phyloP scores from a whole-genome alignment of 2,888 invertebrate species.

The Conchocele bisecta region DNA sequence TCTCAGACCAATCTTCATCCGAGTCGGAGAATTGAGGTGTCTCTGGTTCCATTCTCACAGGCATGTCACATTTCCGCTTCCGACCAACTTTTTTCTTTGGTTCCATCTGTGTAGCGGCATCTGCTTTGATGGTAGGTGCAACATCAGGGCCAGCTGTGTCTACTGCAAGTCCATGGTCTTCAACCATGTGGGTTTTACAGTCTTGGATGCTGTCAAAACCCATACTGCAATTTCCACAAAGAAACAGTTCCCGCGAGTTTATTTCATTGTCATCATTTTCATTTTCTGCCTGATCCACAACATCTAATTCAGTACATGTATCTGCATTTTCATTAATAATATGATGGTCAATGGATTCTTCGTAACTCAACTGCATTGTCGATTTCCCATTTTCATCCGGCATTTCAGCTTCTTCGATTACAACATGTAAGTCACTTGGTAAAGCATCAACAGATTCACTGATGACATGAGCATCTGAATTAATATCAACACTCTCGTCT shows the following conservation, averaged over 20 bases:
- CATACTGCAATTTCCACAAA: conserved; percentile 81
- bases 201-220: conserved; percentile 80
- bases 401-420: too few relatives aligned
- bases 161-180: conserved; percentile 65
- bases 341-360: too few relatives aligned
- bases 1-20: conserved; percentile 66
- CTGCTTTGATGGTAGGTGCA: conserved; percentile 55
- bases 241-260: conserved; percentile 75
- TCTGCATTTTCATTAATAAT: too few relatives aligned
- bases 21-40: conserved; percentile 55
- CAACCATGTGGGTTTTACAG: conserved; percentile 80
- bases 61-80: conserved; percentile 56
- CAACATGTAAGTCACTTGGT: too few relatives aligned
- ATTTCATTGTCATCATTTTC: conserved; percentile 8
- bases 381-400: too few relatives aligned
- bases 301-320: too few relatives aligned
- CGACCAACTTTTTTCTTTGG: conserved; percentile 58
- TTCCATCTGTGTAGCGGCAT: conserved; percentile 76
- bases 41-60: conserved; percentile 51
- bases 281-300: conserved; percentile 1
- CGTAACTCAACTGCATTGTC: too few relatives aligned
- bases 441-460: too few relatives aligned
- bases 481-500: too few relatives aligned
- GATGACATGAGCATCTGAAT: too few relatives aligned
- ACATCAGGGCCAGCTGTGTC: background rate